Evolutionary conservation across 2,113 vertebrate species (phyloP).

Genomic region (human (Homo sapiens)): DNA sequence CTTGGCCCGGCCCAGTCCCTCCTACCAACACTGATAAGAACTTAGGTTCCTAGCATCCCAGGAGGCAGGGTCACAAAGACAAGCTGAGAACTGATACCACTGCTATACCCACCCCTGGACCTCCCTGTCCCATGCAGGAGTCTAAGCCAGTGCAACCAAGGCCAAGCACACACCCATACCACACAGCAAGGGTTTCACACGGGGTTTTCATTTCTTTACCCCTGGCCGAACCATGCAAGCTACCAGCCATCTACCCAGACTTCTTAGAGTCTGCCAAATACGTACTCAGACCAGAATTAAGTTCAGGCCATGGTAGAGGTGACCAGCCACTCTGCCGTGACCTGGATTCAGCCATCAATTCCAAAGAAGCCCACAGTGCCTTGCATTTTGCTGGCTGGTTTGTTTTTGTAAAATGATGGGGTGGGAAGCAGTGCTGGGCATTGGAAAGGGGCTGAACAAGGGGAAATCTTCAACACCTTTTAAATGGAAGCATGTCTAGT

Average conservation of each 20-base stretch:
- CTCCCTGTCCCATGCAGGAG: background rate
- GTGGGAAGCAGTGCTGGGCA: too few species aligned
- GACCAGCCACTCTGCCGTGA: too few species aligned
- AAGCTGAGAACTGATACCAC: fast-evolving
- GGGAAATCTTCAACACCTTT: background rate
- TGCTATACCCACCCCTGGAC: background rate
- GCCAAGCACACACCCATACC: background rate
- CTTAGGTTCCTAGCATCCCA: background rate
- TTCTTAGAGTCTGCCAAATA: background rate
- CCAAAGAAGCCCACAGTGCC: fast-evolving
- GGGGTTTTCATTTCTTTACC: background rate
- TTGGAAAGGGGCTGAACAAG: background rate
- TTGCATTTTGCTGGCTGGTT: background rate
- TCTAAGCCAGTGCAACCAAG: fast-evolving
- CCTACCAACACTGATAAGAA: fast-evolving
- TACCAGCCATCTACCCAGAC: background rate
- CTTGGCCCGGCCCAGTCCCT: background rate
- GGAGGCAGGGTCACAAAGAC: background rate
- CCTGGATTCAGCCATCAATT: background rate
- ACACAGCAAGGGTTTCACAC: fast-evolving
- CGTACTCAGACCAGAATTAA: background rate
- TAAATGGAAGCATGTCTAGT: fast-evolving
- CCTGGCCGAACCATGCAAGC: background rate
- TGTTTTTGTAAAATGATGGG: background rate
- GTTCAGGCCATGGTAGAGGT: background rate